These are phyloP conservation scores for Hippoglossus stenolepis DNA, from an alignment of 2,113 vertebrate species.

Conservation along the genomic window DNA sequence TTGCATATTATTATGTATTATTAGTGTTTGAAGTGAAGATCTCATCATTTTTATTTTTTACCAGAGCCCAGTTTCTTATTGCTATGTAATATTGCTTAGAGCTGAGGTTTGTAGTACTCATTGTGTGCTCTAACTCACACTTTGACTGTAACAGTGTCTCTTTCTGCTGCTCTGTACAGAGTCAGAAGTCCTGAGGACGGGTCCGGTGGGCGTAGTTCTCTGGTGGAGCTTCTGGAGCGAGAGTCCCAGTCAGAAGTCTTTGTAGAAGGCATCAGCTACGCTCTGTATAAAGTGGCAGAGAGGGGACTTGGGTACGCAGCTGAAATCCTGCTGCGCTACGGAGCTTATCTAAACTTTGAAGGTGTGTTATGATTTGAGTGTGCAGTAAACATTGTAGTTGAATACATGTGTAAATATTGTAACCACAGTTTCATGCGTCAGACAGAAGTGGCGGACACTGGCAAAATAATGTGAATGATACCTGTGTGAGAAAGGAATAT, in stretches of 20 bases:
- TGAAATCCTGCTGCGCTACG: constrained; percentile 85
- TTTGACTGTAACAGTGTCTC: not conserved
- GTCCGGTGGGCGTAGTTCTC: constrained; percentile 66
- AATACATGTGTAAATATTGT: too few species aligned
- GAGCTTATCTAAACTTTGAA: constrained; percentile 92
- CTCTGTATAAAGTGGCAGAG: constrained; percentile 90
- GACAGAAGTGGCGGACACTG: too few species aligned
- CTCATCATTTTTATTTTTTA: too few species aligned
- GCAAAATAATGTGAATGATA: too few species aligned
- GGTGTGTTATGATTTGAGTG: constrained; percentile 68
- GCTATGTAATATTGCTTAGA: too few species aligned
- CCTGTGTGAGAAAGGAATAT: too few species aligned
- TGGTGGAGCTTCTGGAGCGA: constrained; percentile 86
- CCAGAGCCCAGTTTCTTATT: too few species aligned
- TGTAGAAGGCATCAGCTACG: constrained; percentile 90
- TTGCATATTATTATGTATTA: too few species aligned
- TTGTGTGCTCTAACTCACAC: not conserved
- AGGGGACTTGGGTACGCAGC: constrained; percentile 83
- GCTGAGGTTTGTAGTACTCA: not conserved
- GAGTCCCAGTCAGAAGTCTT: constrained; percentile 89
- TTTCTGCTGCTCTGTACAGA: constrained; percentile 43
- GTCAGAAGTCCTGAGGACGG: constrained; percentile 65
- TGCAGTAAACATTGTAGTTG: too few species aligned
- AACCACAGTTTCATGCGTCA: too few species aligned
- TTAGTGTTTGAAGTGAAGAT: too few species aligned